Percentiles rank a stretch among this genome's conserved stretches.
Evolutionary conservation across 2,797 vertebrate genomes (phyloP).

Genomic region (Muraenolepis orangiensis): DNA sequence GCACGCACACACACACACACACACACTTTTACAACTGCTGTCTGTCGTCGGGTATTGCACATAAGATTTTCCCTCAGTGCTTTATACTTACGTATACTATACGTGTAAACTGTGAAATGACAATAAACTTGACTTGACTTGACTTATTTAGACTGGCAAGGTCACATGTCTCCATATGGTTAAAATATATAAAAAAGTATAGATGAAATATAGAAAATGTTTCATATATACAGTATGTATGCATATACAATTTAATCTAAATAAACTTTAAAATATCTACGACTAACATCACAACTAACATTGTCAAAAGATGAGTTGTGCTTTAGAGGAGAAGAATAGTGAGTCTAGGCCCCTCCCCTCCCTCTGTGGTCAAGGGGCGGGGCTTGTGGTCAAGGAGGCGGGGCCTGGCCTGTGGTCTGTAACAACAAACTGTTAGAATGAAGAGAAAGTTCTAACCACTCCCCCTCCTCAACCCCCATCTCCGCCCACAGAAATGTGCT

Average conservation of each 20-base stretch:
- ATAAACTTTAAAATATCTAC: neutral
- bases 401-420: conserved; percentile 49
- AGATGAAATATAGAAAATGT: neutral
- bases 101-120: no score
- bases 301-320: neutral
- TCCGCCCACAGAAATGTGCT: neutral
- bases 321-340: neutral
- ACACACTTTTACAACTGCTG: no score
- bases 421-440: conserved; percentile 64
- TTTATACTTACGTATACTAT: no score
- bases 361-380: conserved; percentile 41
- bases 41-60: no score
- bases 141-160: no score
- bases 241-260: neutral
- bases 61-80: no score
- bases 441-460: conserved; percentile 61
- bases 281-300: neutral
- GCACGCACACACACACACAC: no score
- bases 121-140: no score
- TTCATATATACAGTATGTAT: neutral
- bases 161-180: no score
- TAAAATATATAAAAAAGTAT: neutral
- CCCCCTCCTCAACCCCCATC: conserved; percentile 29
- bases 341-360: conserved; percentile 9
- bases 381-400: conserved; percentile 31